Base-by-base conservation (phyloP, 1,140 invertebrate species). In the Maconellicoccus hirsutus region DNA sequence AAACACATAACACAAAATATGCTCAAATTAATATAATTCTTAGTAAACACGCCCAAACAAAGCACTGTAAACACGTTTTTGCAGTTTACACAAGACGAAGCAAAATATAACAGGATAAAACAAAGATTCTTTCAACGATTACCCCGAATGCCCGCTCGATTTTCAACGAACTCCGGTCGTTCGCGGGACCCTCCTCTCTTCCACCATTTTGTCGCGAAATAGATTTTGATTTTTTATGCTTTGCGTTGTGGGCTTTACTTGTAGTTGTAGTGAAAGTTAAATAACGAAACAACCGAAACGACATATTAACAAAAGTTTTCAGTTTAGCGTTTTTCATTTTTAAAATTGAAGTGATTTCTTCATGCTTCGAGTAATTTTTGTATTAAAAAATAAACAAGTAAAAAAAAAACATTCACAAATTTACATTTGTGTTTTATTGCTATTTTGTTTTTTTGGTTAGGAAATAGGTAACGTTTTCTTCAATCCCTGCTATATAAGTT, bases 81-180 rank as follows among this genome's bases (percentile, higher is more conserved):
- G 61, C 61, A 22, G 61, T 66, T 66, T 66, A 66, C 61, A 66
- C 61, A 66, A 66, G 61, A 66, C 21, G 61, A 66, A 66, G 61
- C 61, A 66, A 66, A 66, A 66, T 19, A 66, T 66, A 66, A 66
- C 61, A 66, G 61, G 61, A 66, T 66, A 26, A 66, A 66, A 66
- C 61, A 66, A 66, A 66, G 61, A 66, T 66, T 26, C 61, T 25
- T 26, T 66, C 61, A 66, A 66, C 61, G 61, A 66, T 66, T 66
- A 66, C 61, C 25, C 25, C 21, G 22, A 66, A 66, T 66, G 61
- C 61, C 61, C 61, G 61, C 61, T 66, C 61, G 61, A 66, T 66
- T 66, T 25, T 66, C 61, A 66, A 66, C 61, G 25, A 66, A 66
- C 61, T 66, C 25, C 61, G 61, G 61, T 19, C 10, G 6, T 3